Conservation (phyloP, 2,797 vertebrate genomes). For the Synaphobranchus kaupii region DNA sequence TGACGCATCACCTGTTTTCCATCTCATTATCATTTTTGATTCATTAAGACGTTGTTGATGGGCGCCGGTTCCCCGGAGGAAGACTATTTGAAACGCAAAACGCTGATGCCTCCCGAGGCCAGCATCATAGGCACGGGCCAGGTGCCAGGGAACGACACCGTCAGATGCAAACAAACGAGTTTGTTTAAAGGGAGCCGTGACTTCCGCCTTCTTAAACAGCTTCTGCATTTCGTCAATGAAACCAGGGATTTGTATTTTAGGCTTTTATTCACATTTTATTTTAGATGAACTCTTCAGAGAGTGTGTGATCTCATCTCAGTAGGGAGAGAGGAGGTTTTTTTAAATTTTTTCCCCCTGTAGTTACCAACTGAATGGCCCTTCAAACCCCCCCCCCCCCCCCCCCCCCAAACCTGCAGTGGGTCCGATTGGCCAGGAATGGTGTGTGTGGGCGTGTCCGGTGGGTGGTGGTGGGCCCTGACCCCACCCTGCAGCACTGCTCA, state of each 20-base stretch:
- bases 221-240: neutral
- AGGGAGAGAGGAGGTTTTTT: neutral
- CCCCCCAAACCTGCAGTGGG: neutral
- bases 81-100: neutral
- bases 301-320: neutral
- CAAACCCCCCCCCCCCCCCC: neutral
- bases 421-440: neutral
- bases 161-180: neutral
- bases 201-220: neutral
- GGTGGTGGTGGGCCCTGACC: slow-evolving; percentile 23
- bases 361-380: neutral
- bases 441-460: slow-evolving; percentile 19
- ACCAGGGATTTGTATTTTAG: neutral
- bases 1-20: neutral
- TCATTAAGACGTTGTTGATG: slow-evolving; percentile 45
- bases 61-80: slow-evolving; percentile 31
- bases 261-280: neutral
- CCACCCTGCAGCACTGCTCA: slow-evolving; percentile 20
- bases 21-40: slow-evolving; percentile 36
- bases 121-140: neutral
- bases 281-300: neutral
- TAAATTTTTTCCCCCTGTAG: neutral
- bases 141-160: neutral
- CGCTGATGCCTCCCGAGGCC: neutral
- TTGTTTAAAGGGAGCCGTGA: neutral